These are phyloP conservation scores for Trachelus stipa DNA, from an alignment of 2,888 invertebrate genomes.

Conservation along the genomic window DNA sequence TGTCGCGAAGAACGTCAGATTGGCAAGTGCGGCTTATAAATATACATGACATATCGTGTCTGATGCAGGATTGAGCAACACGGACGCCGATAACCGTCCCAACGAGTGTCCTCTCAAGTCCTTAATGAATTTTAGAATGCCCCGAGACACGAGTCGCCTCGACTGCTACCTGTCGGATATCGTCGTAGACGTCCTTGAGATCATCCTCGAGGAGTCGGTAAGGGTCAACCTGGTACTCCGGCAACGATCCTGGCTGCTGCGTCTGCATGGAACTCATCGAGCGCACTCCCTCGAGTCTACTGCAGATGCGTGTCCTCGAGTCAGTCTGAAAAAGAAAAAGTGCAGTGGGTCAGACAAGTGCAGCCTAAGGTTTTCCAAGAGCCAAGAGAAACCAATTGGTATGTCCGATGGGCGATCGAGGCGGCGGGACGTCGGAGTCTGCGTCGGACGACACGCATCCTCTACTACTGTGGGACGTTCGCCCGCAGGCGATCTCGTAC, in stretches of 20 bases:
- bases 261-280: constrained; percentile 81
- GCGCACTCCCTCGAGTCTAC: constrained; percentile 52
- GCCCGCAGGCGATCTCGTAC: constrained; percentile 27
- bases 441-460: constrained; percentile 26
- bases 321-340: constrained; percentile 41
- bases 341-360: not conserved
- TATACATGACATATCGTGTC: not conserved
- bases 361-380: not conserved
- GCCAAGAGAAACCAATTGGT: not conserved
- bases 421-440: too few species aligned
- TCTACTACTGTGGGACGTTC: constrained; percentile 34
- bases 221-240: constrained; percentile 87
- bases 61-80: not conserved
- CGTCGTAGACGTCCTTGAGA: constrained; percentile 85
- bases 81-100: too few species aligned
- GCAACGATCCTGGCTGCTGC: constrained; percentile 82
- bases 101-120: too few species aligned
- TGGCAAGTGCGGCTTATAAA: not conserved
- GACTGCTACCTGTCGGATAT: constrained; percentile 80
- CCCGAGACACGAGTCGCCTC: constrained; percentile 15
- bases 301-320: constrained; percentile 44
- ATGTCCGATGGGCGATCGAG: not conserved
- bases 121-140: constrained; percentile 10
- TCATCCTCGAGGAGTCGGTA: constrained; percentile 89
- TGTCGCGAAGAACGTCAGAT: not conserved